phyloP scores from a whole-genome alignment of 2,888 invertebrate genomes.

The Pogonocherus hispidulus region DNA sequence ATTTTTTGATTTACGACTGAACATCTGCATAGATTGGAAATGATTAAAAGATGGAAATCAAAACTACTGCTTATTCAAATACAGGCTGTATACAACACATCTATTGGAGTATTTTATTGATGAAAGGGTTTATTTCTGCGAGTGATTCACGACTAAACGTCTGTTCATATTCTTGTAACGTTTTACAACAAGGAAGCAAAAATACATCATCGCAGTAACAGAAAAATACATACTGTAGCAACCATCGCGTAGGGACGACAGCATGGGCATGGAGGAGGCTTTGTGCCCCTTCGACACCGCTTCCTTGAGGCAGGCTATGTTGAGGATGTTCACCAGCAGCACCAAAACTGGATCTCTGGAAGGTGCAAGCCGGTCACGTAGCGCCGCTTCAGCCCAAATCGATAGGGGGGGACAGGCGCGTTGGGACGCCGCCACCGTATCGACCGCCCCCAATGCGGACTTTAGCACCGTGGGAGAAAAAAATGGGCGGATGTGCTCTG shows the following conservation, averaged over 20 bases:
- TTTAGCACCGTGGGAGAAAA: constrained; percentile 14
- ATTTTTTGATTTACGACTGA: too few species aligned
- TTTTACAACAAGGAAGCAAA: too few species aligned
- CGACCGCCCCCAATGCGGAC: constrained; percentile 28
- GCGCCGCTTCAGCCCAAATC: constrained; percentile 12
- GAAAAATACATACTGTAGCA: constrained; percentile 53
- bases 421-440: constrained; percentile 15
- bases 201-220: constrained; percentile 30
- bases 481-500: constrained; percentile 1
- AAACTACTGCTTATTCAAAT: too few species aligned
- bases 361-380: constrained; percentile 9
- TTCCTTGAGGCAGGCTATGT: constrained; percentile 46
- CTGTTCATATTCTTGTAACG: too few species aligned
- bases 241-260: constrained; percentile 63
- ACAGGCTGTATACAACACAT: too few species aligned
- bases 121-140: too few species aligned
- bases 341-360: constrained; percentile 27
- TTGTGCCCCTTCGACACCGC: constrained; percentile 54
- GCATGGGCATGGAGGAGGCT: constrained; percentile 65
- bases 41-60: too few species aligned
- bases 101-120: too few species aligned
- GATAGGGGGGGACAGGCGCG: constrained; percentile 26
- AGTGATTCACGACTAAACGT: too few species aligned
- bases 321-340: constrained; percentile 41
- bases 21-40: too few species aligned